Evolutionary conservation across 64 coral and sea anemone genomes (phyloP), one percentile per base, ranked within the genome.

Genomic region (Acropora tenuis): DNA sequence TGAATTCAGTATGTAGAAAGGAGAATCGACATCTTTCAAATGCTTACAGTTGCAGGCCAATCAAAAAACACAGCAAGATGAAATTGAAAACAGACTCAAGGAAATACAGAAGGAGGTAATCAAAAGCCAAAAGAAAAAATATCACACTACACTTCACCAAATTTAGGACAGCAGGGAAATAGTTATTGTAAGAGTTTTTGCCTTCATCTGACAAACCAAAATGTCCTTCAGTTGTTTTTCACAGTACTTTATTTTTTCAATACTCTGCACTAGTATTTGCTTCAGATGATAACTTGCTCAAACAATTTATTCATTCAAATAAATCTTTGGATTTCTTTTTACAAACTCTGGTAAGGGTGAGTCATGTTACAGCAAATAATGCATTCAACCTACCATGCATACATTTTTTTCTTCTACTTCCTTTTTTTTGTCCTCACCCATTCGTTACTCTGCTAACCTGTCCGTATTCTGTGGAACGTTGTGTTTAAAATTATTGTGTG

Each of bases 71-170:
- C 95, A 97, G 76, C 92, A 97, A 90, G 95, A 94, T 69, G 95
- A 97, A 71, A 91, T 97, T 18, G 95, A 97, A 88, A 88, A 88
- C 48, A 84, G 95, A 67, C 79, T 97, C 11, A 86, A 97, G 74
- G 95, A 97, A 90, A 97, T 97, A 80, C 95, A 97, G 41, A 82
- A 94, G 41, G 95, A 97, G 95, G 95, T 97, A 76, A 89, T 18
- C 11, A 74, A n/a, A 58, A 40, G 53, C 80, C 30, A 83, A n/a
- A 10, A 79, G 30, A 30, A 30, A 30, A 30, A 30, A 30, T 30
- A 30, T 30, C 30, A 6, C 18, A 6, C 45, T 63, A 3, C 8
- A 63, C 2, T 63, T 15, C 60, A 63, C 60, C 3, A 63, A 13
- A 63, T 63, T 63, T 7, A 63, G 60, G 60, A 63, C 60, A 63